phyloP scores from a whole-genome alignment of 1,140 invertebrate genomes.

The Venturia canescens region DNA sequence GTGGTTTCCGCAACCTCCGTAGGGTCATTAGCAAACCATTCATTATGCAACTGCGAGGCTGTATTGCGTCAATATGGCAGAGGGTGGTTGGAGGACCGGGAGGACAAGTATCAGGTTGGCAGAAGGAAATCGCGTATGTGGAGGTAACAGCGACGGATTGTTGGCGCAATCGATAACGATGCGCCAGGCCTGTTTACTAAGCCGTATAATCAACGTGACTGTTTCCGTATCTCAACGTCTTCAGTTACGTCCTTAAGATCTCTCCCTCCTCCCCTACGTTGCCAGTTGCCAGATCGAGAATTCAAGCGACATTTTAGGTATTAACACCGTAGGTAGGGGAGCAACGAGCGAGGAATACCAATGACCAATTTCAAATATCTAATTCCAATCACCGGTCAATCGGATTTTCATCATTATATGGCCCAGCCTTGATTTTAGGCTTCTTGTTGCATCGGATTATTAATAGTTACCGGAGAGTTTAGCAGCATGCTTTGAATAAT shows the following conservation, averaged over 20 bases:
- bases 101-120: conserved; percentile 26
- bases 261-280: too few relatives aligned
- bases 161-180: conserved; percentile 73
- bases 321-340: conserved; percentile 1
- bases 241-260: conserved; percentile 8
- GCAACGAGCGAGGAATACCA: conserved; percentile 11
- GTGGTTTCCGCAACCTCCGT: conserved; percentile 72
- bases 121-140: conserved; percentile 40
- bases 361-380: conserved; percentile 24
- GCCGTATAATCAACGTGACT: conserved; percentile 67
- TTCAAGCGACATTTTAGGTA: conserved; percentile 19
- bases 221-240: conserved; percentile 53
- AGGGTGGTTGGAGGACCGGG: conserved; percentile 19
- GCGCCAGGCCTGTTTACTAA: conserved; percentile 66
- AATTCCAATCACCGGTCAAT: neutral
- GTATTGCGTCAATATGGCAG: conserved; percentile 71
- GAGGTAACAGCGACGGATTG: conserved; percentile 63
- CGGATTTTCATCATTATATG: conserved; percentile 25
- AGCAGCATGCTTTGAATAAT: conserved; percentile 8
- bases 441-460: neutral
- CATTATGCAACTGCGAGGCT: conserved; percentile 72
- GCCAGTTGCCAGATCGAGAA: neutral
- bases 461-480: neutral
- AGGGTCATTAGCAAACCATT: conserved; percentile 73
- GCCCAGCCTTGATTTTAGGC: neutral